Percentiles rank a stretch among this genome's conserved stretches.
phyloP scores from a whole-genome alignment of 2,113 vertebrate genomes.

The Nipponia nippon region DNA sequence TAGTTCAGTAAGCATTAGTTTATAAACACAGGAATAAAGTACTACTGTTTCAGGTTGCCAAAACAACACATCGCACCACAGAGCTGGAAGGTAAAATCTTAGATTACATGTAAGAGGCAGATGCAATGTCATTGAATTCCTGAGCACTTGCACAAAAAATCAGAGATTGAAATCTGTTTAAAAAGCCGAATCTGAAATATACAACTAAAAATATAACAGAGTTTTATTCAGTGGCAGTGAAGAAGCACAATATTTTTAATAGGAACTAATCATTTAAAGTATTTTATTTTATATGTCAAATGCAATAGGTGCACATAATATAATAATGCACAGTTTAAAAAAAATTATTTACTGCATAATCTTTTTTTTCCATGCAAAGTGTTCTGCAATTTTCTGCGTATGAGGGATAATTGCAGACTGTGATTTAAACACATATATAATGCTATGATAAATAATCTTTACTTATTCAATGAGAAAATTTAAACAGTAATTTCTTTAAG shows the following conservation, averaged over 20 bases:
- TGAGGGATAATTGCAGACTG: neutral
- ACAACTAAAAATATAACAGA: neutral
- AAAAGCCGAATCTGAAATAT: neutral
- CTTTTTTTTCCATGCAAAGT: neutral
- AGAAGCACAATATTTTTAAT: neutral
- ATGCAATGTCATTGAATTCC: neutral
- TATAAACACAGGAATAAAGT: neutral
- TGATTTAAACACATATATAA: neutral
- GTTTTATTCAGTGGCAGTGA: neutral
- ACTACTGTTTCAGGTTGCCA: neutral
- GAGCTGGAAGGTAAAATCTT: neutral
- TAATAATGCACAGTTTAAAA: fast-evolving
- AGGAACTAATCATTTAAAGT: neutral
- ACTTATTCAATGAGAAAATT: neutral
- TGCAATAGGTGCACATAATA: neutral
- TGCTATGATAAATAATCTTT: neutral
- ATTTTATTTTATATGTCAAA: neutral
- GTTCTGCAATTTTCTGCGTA: neutral
- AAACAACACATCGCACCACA: neutral
- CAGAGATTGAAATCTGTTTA: neutral
- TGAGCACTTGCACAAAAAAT: neutral
- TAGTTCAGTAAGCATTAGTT: neutral
- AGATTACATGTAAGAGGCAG: neutral
- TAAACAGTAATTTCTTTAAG: neutral
- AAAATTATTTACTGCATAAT: neutral